phyloP scores from a whole-genome alignment of 1,140 invertebrate genomes.

The Ganaspis sp. region DNA sequence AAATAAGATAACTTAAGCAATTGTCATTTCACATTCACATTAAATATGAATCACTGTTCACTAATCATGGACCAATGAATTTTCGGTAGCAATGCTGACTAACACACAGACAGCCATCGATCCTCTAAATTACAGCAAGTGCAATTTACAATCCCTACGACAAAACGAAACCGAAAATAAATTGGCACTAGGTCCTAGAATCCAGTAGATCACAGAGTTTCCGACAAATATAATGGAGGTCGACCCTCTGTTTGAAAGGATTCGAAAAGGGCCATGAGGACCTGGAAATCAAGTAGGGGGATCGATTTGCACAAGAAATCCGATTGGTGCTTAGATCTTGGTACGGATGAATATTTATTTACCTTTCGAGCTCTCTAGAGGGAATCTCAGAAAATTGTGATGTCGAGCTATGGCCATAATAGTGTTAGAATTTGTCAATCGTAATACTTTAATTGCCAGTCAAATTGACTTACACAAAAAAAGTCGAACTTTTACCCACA shows the following conservation, averaged over 20 bases:
- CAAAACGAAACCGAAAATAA: conserved; percentile 69
- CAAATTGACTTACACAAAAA: too few species aligned
- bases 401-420: too few species aligned
- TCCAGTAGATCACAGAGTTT: conserved; percentile 46
- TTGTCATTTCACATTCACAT: neutral
- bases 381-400: conserved; percentile 38
- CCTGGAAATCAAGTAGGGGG: conserved; percentile 37
- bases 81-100: conserved; percentile 58
- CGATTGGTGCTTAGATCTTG: conserved; percentile 48
- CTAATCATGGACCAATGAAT: conserved; percentile 40
- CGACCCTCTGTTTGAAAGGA: conserved; percentile 53
- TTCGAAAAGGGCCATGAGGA: conserved; percentile 39
- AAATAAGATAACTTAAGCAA: neutral
- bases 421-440: too few species aligned
- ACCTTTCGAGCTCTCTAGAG: neutral
- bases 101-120: conserved; percentile 48
- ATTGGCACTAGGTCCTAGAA: conserved; percentile 62
- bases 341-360: conserved; percentile 25
- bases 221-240: conserved; percentile 53
- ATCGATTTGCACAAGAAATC: conserved; percentile 37
- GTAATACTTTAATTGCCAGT: too few species aligned
- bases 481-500: too few species aligned
- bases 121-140: conserved; percentile 67
- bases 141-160: conserved; percentile 69
- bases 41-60: neutral